Evolutionary conservation across 2,797 vertebrate genomes (phyloP), one percentile per base, ranked within the genome.

Genomic region (Myiotriccus ornatus): DNA sequence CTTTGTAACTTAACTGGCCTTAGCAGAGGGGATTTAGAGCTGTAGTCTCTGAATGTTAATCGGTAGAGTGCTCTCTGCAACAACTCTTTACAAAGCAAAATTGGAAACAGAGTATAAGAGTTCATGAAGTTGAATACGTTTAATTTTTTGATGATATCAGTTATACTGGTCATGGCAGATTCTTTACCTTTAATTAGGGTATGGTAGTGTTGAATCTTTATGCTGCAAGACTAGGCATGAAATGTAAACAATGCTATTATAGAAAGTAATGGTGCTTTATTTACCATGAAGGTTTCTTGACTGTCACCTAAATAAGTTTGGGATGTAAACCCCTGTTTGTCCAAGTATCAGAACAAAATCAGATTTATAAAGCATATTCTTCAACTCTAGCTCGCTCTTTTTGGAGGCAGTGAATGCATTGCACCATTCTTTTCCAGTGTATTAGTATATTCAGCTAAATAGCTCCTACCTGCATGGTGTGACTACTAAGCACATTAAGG

Each of bases 381-480:
- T 71, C 23, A 60, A 10, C 30, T 86, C 14, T 32, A 50, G 4
- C 8, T 57, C 30, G 37, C 28, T 79, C 32, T 15, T 57, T 91
- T 77, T 88, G 41, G 80, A 82, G 37, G 37, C 22, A 35, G 55
- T n/a, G 39, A 23, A 23, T 59, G 69, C 20, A n/a, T 94, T 93
- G 32, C 28, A 63, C 62, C 1, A 2, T 67, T 84, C n/a, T 30
- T 30, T 52, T 52, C 27, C 67, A 73, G 21, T 81, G 73, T n/a
- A 39, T 73, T 89, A 20, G 43, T 76, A 4, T 65, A 27, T 86
- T 94, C 30, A 65, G 57, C 77, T 94, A 63, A 90, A 87, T 67
- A 68, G 59, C 67, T 82, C 89, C 86, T 77, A 68, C 68, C 52
- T 94, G 93, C 85, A 63, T 93, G 63, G 83, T 93, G 85, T 88